Base-by-base conservation (phyloP, 2,888 invertebrate species). In the Hyposoter dolosus region DNA sequence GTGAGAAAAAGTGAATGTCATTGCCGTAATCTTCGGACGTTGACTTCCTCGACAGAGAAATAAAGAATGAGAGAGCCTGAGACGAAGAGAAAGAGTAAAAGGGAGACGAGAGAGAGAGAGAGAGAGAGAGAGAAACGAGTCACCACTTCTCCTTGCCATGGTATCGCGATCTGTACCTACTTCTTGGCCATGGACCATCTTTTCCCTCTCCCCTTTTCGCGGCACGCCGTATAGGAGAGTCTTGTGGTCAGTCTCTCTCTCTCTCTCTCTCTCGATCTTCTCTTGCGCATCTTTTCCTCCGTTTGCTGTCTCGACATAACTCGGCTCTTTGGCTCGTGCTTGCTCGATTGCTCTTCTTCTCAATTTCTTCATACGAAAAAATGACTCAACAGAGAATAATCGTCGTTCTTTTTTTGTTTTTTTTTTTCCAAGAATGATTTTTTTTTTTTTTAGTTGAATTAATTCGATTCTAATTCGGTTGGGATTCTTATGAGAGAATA, bases 11-110 rank as follows among this genome's bases (percentile, higher is more conserved):
- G 93, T 93, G 94, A 94, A 93, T 94, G 94, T 94, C 94, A 94
- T 94, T 94, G 94, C 93, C 93, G 94, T 93, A 94, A 94, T 93
- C 93, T 93, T 93, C 93, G 94, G 94, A 91, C 94, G 92, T 94
- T 94, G 94, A 94, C 94, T 94, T 93, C 92, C 92, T 93, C 90
- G 82, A 80, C 71, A 72, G 79, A 84, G 71, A 78, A 69, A 85
- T 56, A 74, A 77, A 69, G 60, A 74, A 45, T 53, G 35, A 82
- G 69, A 68, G 69, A 82, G 66, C 35, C 6, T 76, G 68, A 45
- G 65, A 82, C 47, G 63, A 47, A 63, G 56, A 77, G 83, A 71
- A 76, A 77, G 68, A 43, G 82, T 43, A 53, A 66, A 47, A 71
- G 68, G 47, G 82, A 75, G 82, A 68, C 76, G 65, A 65, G 69